Percentiles rank a stretch among this genome's conserved stretches.
These are phyloP conservation scores for Mobula hypostoma DNA, from an alignment of 2,113 vertebrate genomes.

Conservation along the genomic window DNA sequence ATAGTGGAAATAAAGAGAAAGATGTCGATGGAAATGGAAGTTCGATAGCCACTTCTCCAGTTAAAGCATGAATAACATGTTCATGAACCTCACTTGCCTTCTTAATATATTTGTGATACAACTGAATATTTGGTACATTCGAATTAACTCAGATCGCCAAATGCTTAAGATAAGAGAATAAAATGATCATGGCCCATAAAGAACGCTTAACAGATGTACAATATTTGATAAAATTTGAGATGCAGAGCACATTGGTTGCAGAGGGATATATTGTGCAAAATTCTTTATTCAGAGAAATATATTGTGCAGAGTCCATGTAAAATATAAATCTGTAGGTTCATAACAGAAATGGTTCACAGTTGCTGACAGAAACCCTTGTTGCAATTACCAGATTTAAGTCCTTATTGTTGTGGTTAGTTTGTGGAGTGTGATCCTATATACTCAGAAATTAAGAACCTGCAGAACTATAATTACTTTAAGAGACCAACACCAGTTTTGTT, in stretches of 20 bases:
- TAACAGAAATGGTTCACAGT: slow-evolving; percentile 5
- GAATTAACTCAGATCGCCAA: background rate
- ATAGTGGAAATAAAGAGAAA: slow-evolving; percentile 77
- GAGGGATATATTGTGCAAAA: slow-evolving; percentile 24
- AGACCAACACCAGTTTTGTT: background rate
- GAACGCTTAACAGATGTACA: slow-evolving; percentile 4
- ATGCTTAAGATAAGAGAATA: background rate
- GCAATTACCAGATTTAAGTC: background rate
- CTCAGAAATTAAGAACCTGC: slow-evolving; percentile 7
- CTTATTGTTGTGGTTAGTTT: background rate
- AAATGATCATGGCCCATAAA: background rate
- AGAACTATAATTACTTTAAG: background rate
- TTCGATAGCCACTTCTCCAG: slow-evolving; percentile 57
- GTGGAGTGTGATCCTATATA: background rate
- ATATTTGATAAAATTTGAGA: slow-evolving; percentile 7
- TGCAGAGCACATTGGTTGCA: slow-evolving; percentile 16
- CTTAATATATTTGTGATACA: slow-evolving; percentile 1
- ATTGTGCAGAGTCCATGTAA: slow-evolving; percentile 1
- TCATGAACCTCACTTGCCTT: background rate
- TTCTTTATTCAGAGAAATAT: background rate
- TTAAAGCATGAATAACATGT: slow-evolving; percentile 19
- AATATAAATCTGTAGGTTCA: background rate
- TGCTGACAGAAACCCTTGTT: slow-evolving; percentile 10
- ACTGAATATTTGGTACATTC: slow-evolving; percentile 16
- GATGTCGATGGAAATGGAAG: slow-evolving; percentile 78